Evolutionary conservation across 1,140 invertebrate genomes (phyloP).

Genomic region (Theocolax elegans): DNA sequence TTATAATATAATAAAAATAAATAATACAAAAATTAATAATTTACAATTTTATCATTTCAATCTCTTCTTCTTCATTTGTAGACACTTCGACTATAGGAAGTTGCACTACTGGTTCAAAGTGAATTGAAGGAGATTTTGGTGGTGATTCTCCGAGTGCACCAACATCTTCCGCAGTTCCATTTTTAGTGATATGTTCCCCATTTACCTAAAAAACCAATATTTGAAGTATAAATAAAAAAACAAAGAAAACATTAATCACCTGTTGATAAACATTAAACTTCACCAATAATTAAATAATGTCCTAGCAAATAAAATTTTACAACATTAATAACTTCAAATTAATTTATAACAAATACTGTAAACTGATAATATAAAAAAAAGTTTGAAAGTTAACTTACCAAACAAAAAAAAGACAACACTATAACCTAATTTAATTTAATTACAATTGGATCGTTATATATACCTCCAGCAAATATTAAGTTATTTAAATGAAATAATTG

Average conservation of each 20-base stretch:
- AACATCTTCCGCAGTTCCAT: slow-evolving; percentile 46
- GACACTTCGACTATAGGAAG: slow-evolving; percentile 80
- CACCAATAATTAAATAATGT: too few species aligned
- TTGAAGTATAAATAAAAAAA: neutral
- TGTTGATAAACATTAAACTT: too few species aligned
- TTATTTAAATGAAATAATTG: neutral
- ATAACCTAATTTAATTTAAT: slow-evolving; percentile 6
- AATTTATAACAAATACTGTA: too few species aligned
- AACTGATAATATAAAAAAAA: neutral
- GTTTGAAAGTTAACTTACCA: too few species aligned
- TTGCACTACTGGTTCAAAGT: slow-evolving; percentile 81
- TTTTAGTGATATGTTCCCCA: slow-evolving; percentile 44
- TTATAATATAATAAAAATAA: slow-evolving; percentile 24
- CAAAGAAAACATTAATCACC: too few species aligned
- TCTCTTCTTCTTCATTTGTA: slow-evolving; percentile 85
- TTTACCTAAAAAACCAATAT: slow-evolving; percentile 14
- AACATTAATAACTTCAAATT: neutral
- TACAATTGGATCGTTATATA: neutral
- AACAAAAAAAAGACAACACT: neutral
- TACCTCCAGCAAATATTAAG: neutral
- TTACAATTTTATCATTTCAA: slow-evolving; percentile 79
- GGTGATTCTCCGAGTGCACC: slow-evolving; percentile 34
- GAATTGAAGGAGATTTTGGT: slow-evolving; percentile 62
- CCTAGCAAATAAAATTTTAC: neutral
- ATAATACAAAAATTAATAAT: slow-evolving; percentile 34